Evolutionary conservation across 2,888 invertebrate species (phyloP).

Genomic region (Agrenia bidenticulata): DNA sequence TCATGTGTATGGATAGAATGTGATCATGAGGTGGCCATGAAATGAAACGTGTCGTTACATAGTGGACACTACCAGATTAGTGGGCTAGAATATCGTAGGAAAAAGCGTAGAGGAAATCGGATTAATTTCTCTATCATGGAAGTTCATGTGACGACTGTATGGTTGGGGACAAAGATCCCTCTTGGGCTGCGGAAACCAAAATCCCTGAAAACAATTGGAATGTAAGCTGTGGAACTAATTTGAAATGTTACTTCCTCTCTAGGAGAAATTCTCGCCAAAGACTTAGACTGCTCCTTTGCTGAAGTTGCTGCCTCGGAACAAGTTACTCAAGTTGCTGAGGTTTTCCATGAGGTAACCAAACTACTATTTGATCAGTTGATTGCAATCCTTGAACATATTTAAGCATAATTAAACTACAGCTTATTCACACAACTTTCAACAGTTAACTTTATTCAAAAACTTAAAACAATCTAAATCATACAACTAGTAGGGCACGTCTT

Average conservation of each 20-base stretch:
- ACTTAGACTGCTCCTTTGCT: constrained; percentile 82
- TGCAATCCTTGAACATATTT: no score
- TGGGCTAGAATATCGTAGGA: no score
- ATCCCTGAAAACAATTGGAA: neutral
- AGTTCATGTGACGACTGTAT: neutral
- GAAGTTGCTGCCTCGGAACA: constrained; percentile 89
- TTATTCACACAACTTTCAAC: no score
- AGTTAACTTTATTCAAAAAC: no score
- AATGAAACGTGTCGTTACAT: no score
- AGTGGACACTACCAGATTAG: no score
- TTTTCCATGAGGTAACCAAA: constrained; percentile 70
- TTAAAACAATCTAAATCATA: no score
- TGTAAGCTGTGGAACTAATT: constrained; percentile 10
- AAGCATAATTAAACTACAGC: no score
- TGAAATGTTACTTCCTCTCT: constrained; percentile 29
- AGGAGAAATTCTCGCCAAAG: constrained; percentile 78
- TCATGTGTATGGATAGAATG: no score
- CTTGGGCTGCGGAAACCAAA: neutral
- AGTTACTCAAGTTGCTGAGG: constrained; percentile 75
- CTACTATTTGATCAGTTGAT: no score
- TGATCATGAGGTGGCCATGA: no score
- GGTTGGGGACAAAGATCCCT: neutral
- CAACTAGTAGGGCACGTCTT: no score
- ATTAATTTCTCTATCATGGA: constrained; percentile 1
- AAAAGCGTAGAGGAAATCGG: neutral